Conservation (phyloP, 2,113 vertebrate species). For the Neotragus moschatus region DNA sequence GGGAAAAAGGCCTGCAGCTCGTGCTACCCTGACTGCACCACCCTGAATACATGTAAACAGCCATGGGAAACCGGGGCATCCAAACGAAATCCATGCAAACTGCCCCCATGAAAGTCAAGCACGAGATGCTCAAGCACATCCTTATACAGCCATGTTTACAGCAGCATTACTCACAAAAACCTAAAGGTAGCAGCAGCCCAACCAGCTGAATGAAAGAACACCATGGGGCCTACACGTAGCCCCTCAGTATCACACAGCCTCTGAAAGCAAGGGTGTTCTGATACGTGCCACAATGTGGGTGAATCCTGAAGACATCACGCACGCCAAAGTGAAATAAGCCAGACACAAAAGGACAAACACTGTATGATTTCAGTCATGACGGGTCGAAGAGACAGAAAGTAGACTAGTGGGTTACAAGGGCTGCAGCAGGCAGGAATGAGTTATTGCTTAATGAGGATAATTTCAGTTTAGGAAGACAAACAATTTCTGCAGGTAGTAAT, state of each 20-base stretch:
- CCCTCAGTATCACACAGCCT: neutral
- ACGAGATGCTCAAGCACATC: neutral
- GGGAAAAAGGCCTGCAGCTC: neutral
- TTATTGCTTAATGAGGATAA: no score
- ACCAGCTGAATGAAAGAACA: neutral
- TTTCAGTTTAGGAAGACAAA: no score
- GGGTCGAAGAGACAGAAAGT: neutral
- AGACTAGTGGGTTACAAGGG: neutral
- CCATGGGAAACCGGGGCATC: neutral
- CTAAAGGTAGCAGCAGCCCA: neutral
- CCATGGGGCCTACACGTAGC: fast-evolving
- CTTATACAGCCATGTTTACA: neutral
- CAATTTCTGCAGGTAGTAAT: neutral
- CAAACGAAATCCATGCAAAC: neutral
- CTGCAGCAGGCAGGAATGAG: no score
- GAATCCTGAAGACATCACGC: neutral
- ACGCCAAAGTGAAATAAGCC: neutral
- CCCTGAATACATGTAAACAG: neutral
- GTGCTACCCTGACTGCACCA: neutral
- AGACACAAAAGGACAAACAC: neutral
- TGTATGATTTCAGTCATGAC: neutral
- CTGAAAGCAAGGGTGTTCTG: neutral
- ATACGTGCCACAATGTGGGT: neutral
- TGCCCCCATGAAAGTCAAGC: neutral
- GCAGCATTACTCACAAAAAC: neutral